Base-by-base conservation (phyloP, 2,888 invertebrate genomes). In the Chrysotoxum bicinctum region DNA sequence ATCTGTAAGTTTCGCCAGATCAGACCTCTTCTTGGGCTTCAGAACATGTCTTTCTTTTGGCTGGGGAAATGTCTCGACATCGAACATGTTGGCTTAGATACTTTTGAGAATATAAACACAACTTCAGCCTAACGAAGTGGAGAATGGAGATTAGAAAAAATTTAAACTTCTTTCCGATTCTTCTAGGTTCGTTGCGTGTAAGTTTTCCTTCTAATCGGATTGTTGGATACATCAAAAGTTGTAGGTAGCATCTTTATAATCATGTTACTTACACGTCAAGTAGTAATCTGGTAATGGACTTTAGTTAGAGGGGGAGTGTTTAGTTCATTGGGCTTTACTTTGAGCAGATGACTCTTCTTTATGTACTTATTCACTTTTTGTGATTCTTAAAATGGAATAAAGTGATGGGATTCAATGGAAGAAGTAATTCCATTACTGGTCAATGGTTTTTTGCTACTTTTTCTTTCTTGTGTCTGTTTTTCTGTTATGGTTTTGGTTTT, bases 241-340 rank as follows among this genome's bases (percentile, higher is more conserved):
- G 50, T 70, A 75, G 74, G 83, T 72, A 76, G 75, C 84, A 85
- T 73, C 72, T 77, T 62, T 76, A n/a, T n/a, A 85, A 85, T 85
- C 76, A 48, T 76, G 76, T 85, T 85, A 66, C 32, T 48, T 66
- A 81, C 73, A 50, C 43, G 76, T 62, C 75, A 76, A 62, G 84
- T 79, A 74, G 26, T 70, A 74, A 78, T 68, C 74, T 58, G 21
- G 16, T 10, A 50, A 32, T 23, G 12, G 19, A 12, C 35, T 37
- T 3, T 43, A 14, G 23, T 58, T n/a, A 16, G 1, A 9, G 30
- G 40, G n/a, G 19, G 50, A 16, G 66, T 32, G 30, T 26, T 10
- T 60, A 37, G 16, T 43, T 35, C 68, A 74, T 19, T 62, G 37
- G 43, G 40, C 45, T 56, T 64, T 37, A 43, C 21, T 12, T 4